phyloP scores from a whole-genome alignment of 2,888 invertebrate species.

The Junonia oenone region DNA sequence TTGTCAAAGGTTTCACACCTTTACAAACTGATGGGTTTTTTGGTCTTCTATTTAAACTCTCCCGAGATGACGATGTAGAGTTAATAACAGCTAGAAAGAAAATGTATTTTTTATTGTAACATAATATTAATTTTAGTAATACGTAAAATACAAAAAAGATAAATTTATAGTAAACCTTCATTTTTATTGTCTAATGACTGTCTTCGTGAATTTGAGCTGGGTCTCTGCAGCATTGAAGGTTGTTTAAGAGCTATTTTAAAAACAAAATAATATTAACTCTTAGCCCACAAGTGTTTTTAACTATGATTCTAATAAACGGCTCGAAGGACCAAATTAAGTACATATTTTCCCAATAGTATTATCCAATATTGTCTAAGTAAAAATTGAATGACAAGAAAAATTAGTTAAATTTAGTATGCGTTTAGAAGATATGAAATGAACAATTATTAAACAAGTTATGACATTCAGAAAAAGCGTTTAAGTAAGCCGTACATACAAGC shows the following conservation, averaged over 20 bases:
- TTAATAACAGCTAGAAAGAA: constrained; percentile 8
- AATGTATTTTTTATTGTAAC: no score
- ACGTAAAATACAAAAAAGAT: not conserved
- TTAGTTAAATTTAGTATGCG: no score
- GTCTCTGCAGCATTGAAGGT: constrained; percentile 1
- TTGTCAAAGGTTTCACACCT: constrained; percentile 1
- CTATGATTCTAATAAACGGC: not conserved
- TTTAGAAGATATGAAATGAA: no score
- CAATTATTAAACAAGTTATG: no score
- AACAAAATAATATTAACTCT: not conserved
- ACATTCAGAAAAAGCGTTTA: not conserved
- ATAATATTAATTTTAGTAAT: no score
- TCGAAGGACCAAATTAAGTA: not conserved
- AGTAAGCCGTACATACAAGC: not conserved
- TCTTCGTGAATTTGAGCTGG: constrained; percentile 11
- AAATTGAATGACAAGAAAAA: no score
- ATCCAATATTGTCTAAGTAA: no score
- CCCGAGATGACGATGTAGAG: constrained; percentile 3
- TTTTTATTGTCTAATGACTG: constrained; percentile 8
- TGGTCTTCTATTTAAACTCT: not conserved
- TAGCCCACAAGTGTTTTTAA: not conserved
- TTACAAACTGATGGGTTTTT: not conserved
- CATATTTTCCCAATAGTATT: no score
- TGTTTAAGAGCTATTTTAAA: constrained; percentile 11
- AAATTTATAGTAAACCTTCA: not conserved